These are phyloP conservation scores for Hydractinia symbiolongicarpus DNA, from an alignment of 30 jellyfish, hydroid and myxozoan species.

Conservation along the genomic window DNA sequence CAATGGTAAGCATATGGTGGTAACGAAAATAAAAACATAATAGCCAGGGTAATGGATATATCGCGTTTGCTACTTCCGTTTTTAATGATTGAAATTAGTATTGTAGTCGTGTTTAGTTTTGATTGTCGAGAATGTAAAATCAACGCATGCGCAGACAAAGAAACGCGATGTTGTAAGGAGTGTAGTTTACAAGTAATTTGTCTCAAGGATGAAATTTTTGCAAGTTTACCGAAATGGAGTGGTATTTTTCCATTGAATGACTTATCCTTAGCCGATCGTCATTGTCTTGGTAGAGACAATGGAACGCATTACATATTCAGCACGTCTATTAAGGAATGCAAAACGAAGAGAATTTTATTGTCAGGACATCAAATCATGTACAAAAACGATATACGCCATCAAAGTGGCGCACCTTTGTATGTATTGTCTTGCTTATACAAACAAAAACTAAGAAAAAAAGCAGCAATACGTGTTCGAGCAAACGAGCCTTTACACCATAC, in stretches of 20 bases:
- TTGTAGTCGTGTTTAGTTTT: not conserved
- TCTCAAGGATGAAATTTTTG: not conserved
- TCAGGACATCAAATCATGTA: not conserved
- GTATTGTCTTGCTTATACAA: not conserved
- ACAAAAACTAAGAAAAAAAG: not conserved
- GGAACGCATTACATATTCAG: constrained; percentile 14
- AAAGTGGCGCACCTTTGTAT: constrained; percentile 13
- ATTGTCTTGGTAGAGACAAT: not conserved
- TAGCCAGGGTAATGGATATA: too few relatives aligned
- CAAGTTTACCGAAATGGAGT: not conserved
- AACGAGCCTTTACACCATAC: not conserved
- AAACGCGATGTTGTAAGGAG: constrained; percentile 14
- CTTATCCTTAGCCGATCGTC: constrained; percentile 23
- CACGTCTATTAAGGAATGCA: not conserved
- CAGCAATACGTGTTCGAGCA: not conserved
- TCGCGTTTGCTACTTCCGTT: too few relatives aligned
- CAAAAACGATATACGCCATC: constrained; percentile 22
- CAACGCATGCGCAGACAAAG: not conserved
- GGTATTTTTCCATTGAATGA: constrained; percentile 10
- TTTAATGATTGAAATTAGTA: too few relatives aligned
- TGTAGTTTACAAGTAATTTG: not conserved
- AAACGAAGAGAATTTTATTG: not conserved
- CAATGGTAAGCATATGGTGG: too few relatives aligned
- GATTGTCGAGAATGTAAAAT: not conserved
- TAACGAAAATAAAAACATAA: too few relatives aligned